A percentile compares a stretch with the other conserved stretches of the same genome.
Conservation (phyloP, 2,888 invertebrate genomes). For the Crossocerus cetratus region DNA sequence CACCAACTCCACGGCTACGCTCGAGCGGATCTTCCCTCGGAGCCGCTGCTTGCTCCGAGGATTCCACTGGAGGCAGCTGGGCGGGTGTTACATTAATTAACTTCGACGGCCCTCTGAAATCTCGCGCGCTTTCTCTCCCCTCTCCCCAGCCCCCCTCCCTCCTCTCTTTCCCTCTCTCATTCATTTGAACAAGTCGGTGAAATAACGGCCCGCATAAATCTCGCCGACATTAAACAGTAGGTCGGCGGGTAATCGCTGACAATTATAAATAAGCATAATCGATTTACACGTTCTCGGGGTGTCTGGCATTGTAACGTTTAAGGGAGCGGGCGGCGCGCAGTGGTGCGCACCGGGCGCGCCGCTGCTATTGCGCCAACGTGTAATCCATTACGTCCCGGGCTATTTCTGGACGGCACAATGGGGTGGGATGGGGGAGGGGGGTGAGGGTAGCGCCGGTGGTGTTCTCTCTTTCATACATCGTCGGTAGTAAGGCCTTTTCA, state of each 20-base stretch:
- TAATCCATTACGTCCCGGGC: slow-evolving; percentile 26
- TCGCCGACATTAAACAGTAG: too few species aligned
- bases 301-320: not conserved
- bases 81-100: slow-evolving; percentile 37
- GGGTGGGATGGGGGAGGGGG: not conserved
- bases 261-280: slow-evolving; percentile 22
- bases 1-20: not conserved
- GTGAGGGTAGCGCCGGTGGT: too few species aligned
- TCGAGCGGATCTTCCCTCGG: not conserved
- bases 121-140: not conserved
- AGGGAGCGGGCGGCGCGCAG: not conserved
- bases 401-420: slow-evolving; percentile 7
- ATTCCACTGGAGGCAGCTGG: slow-evolving; percentile 28
- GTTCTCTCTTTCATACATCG: slow-evolving; percentile 13
- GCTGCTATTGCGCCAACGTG: not conserved
- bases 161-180: not conserved
- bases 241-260: not conserved
- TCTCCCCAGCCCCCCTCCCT: not conserved
- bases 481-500: slow-evolving; percentile 18
- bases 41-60: slow-evolving; percentile 15
- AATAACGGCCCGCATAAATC: slow-evolving; percentile 20
- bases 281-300: slow-evolving; percentile 4
- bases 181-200: not conserved
- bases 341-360: not conserved
- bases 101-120: slow-evolving; percentile 30